Evolutionary conservation across 2,113 vertebrate species (phyloP), one percentile per base, ranked within the genome.

Genomic region (Pelecanoides urinatrix): DNA sequence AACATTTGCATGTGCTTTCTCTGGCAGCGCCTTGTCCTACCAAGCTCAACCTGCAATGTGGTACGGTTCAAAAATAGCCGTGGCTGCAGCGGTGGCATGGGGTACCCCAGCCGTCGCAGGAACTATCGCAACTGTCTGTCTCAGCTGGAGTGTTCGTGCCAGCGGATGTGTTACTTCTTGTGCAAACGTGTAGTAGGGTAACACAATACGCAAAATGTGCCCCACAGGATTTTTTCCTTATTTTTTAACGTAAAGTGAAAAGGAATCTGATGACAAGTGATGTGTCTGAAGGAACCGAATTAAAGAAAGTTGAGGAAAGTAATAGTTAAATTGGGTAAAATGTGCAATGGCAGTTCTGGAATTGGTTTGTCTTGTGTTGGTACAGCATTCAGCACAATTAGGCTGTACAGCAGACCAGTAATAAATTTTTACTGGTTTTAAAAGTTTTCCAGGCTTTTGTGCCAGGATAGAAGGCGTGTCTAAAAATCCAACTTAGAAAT

Each of bases 21-120:
- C 79, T 29, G 56, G 44, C 82, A 38, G 16, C 32, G 72, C 22
- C 21, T 75, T 30, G 5, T 84, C 82, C 70, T 67, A 19, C 59
- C 11, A 1, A 75, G 73, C 65, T 68, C 7, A 55, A 22, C 58
- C 62, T 77, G 94, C 94, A 81, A 92, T 90, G 95, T 96, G 91
- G 53, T 96, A 59, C 0, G 6, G 78, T 91, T 67, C 96, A 71
- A 80, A 86, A 53, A 11, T 5, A 70, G 53, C 42, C 9, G 53
- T 10, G 47, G 52, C 75, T 75, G 66, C 53, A 52, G 53, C 3
- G 1, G 63, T 34, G 59, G 45, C 87, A 49, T 3, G 3, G 70
- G 75, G 16, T 4, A 3, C 66, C 62, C 26, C 59, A 15, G 47
- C 18, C 71, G 38, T 11, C 3, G 0, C 16, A 63, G 22, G 18